Percentiles rank a stretch among this genome's conserved stretches.
These are phyloP conservation scores for Chaetura pelagica DNA, from an alignment of 2,113 vertebrate species.

Conservation along the genomic window DNA sequence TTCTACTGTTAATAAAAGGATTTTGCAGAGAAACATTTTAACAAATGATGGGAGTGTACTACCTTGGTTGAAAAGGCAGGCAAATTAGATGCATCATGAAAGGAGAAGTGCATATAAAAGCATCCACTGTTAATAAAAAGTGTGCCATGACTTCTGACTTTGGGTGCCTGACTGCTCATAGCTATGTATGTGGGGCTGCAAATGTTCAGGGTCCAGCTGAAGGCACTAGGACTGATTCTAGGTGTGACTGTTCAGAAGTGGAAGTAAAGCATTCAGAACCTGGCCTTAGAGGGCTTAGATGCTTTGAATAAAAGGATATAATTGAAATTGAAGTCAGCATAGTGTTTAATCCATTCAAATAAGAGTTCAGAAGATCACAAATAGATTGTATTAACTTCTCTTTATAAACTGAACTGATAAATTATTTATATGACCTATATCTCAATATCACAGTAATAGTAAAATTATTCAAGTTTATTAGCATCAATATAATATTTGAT, in stretches of 20 bases:
- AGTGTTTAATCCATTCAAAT: not conserved
- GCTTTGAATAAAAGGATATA: not conserved
- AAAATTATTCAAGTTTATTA: conserved; percentile 40
- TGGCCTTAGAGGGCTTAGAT: not conserved
- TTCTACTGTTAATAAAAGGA: not conserved
- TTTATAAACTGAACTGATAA: conserved; percentile 13
- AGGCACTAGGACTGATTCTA: not conserved
- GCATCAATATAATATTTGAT: conserved; percentile 41
- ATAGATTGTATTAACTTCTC: conserved; percentile 2
- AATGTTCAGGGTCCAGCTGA: not conserved
- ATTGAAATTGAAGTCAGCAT: not conserved
- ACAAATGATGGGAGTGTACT: not conserved
- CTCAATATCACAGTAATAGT: conserved; percentile 24
- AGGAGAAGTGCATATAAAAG: not conserved
- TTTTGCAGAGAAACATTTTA: not conserved
- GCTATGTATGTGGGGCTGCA: not conserved
- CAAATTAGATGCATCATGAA: not conserved
- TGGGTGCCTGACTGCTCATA: not conserved
- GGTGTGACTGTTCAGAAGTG: not conserved
- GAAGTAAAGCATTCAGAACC: not conserved
- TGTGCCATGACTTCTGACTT: not conserved
- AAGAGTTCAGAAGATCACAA: not conserved
- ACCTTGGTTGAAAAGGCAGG: not conserved
- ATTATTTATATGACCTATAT: conserved; percentile 8
- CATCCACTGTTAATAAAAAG: not conserved